These are phyloP conservation scores for Orestias chungarensis DNA, from an alignment of 2,797 vertebrate genomes.

Conservation along the genomic window DNA sequence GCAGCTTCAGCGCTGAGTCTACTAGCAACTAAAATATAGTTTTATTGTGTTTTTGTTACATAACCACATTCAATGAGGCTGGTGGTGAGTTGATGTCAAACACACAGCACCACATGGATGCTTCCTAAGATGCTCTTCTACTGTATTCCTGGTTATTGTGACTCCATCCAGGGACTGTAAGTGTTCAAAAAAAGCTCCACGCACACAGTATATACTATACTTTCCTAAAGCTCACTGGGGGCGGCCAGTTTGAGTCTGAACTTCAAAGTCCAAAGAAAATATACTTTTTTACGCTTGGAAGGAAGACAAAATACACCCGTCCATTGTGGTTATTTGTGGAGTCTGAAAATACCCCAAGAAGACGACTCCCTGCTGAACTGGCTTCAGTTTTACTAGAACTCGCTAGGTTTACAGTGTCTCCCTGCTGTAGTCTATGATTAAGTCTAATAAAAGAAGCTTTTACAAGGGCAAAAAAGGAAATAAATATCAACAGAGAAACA, in stretches of 20 bases:
- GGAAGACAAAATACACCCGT: slow-evolving; percentile 59
- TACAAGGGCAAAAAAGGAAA: neutral
- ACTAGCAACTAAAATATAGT: slow-evolving; percentile 3
- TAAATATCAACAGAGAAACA: no score
- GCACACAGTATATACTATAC: neutral
- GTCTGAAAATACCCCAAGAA: slow-evolving; percentile 60
- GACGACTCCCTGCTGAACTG: slow-evolving; percentile 53
- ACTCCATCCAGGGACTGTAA: slow-evolving; percentile 18
- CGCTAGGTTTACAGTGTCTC: slow-evolving; percentile 9
- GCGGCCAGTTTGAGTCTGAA: slow-evolving; percentile 28
- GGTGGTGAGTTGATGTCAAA: no score
- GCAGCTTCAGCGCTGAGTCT: slow-evolving; percentile 6
- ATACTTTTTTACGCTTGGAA: slow-evolving; percentile 51
- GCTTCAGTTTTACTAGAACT: slow-evolving; percentile 31
- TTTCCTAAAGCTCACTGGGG: slow-evolving; percentile 11
- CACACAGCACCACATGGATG: neutral
- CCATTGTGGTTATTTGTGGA: slow-evolving; percentile 68
- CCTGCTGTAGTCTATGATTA: slow-evolving; percentile 8
- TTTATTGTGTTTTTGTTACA: neutral
- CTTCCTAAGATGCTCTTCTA: no score
- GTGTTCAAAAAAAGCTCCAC: slow-evolving; percentile 43
- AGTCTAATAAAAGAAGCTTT: slow-evolving; percentile 4
- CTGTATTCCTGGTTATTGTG: neutral
- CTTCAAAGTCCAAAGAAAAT: slow-evolving; percentile 51
- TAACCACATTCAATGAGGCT: neutral